Evolutionary conservation across 2,113 vertebrate species (phyloP), one percentile per base, ranked within the genome.

Genomic region (Engystomops pustulosus): DNA sequence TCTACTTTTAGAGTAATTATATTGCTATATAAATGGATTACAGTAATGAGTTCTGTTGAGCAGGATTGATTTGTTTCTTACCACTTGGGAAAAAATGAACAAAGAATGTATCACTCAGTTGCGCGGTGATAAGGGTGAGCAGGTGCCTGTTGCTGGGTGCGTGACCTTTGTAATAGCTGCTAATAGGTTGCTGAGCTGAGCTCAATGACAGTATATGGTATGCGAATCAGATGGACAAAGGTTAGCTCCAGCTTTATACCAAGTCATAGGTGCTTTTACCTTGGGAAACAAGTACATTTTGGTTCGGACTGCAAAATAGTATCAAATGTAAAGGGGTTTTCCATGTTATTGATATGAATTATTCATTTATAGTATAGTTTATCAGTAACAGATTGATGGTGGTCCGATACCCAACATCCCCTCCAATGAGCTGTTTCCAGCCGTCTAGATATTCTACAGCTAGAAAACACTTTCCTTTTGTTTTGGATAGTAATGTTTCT

Each of bases 1-100:
- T 60, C 36, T 41, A 58, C 51, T 60, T 78, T 60, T 38, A 41
- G 34, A 78, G 75, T 78, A 78, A 78, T 78, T 78, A 78, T 58
- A 58, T 78, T 58, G 75, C 55, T 60, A 36, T 32, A 77, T 78
- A 78, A 78, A 23, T 60, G 75, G 12, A 60, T 78, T 78, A 78
- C 23, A 14, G 51, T 78, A 78, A 38, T 60, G 34, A 53, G 34
- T 17, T 41, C 75, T 78, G 47, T n/a, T 34, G 27, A 58, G 58
- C 34, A 10, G 32, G 20, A 78, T 58, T 78, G 75, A 78, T 78
- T 30, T 55, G n/a, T 36, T 55, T 53, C 74, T 23, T 77, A 38
- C 27, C 47, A 77, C 49, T 55, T 38, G 51, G 75, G 75, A 67
- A 60, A 23, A 25, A 38, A n/a, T 34, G 49, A 77, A 60, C 20